phyloP scores from a whole-genome alignment of 1,140 invertebrate genomes.

The Bombus huntii region DNA sequence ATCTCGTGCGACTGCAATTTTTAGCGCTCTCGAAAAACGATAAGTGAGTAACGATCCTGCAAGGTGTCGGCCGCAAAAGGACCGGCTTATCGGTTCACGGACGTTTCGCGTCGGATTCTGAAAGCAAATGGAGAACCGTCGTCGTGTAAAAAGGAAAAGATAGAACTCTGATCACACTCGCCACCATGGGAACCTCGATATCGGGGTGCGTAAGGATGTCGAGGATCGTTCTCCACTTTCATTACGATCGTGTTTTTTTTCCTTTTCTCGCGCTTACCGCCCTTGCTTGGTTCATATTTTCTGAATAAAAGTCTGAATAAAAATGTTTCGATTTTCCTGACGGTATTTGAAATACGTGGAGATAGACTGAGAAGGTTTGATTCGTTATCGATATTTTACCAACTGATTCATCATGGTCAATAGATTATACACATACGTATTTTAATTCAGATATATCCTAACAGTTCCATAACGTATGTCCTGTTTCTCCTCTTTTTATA shows the following conservation, averaged over 20 bases:
- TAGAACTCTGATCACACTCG: too few species aligned
- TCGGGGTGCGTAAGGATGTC: slow-evolving; percentile 13
- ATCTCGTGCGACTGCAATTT: slow-evolving; percentile 21
- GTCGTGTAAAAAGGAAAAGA: not conserved
- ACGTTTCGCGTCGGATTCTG: slow-evolving; percentile 22
- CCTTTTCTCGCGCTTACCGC: not conserved
- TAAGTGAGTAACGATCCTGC: slow-evolving; percentile 46
- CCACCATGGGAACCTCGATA: not conserved
- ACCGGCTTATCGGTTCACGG: slow-evolving; percentile 33
- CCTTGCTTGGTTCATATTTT: not conserved
- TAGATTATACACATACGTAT: too few species aligned
- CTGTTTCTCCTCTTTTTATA: too few species aligned
- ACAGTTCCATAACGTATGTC: too few species aligned
- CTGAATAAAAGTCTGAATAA: not conserved
- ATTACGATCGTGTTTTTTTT: not conserved
- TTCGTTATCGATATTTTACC: too few species aligned
- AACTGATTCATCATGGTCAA: too few species aligned
- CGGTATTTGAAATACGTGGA: not conserved
- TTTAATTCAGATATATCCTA: too few species aligned
- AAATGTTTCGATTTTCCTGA: not conserved
- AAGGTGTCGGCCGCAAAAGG: slow-evolving; percentile 32
- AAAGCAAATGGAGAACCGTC: not conserved
- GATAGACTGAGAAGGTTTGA: too few species aligned
- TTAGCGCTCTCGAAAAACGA: slow-evolving; percentile 15
- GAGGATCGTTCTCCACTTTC: not conserved